Percentiles rank a stretch among this genome's conserved stretches.
phyloP scores from a whole-genome alignment of 2,797 vertebrate species.

The Pantherophis alleghaniensis region DNA sequence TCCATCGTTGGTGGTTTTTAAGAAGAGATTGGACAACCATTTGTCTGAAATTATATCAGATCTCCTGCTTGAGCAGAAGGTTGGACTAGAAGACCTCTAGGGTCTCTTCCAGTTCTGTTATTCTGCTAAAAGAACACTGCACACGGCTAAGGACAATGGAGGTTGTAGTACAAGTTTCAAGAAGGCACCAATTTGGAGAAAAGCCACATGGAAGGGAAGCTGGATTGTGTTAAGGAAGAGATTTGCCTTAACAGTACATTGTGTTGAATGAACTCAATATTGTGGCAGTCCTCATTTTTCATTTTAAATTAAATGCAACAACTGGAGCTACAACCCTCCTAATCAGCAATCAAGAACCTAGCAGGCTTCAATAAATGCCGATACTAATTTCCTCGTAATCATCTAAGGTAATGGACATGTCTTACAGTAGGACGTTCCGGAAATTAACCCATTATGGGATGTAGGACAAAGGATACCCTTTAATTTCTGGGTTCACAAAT shows the following conservation, averaged over 20 bases:
- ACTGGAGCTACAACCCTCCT: not conserved
- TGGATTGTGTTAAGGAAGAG: not conserved
- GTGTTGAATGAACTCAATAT: not conserved
- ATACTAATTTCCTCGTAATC: not conserved
- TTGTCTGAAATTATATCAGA: not conserved
- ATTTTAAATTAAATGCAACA: not conserved
- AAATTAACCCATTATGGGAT: not conserved
- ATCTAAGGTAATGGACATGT: not conserved
- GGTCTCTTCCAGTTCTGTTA: no score
- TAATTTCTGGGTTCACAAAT: not conserved
- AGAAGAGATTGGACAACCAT: not conserved
- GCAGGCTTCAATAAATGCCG: not conserved
- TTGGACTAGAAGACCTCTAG: no score
- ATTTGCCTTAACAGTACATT: not conserved
- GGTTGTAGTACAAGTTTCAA: not conserved
- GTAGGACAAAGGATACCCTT: not conserved
- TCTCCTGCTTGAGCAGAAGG: not conserved
- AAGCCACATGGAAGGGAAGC: not conserved
- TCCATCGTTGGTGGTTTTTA: no score
- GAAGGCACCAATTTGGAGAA: not conserved
- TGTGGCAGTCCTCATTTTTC: not conserved
- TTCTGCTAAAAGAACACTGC: not conserved
- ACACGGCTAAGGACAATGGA: not conserved
- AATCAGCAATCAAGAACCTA: not conserved
- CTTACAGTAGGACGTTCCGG: not conserved